A percentile compares a stretch with the other conserved stretches of the same genome.
These are phyloP conservation scores for Kryptolebias ocellatus DNA, from an alignment of 2,797 vertebrate genomes.

Conservation along the genomic window DNA sequence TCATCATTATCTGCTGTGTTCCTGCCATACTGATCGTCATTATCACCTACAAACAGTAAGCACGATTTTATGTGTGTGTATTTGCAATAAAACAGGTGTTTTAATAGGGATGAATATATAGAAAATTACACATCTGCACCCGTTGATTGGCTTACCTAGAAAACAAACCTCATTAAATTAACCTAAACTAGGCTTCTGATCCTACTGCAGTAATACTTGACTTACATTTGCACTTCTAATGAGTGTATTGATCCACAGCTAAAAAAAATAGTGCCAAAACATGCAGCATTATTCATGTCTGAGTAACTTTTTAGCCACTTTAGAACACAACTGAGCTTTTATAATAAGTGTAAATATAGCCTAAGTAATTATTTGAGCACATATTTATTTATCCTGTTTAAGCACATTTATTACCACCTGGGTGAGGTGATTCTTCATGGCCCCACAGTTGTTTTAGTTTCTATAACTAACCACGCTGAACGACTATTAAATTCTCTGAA, in stretches of 20 bases:
- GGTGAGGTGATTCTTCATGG: slow-evolving; percentile 51
- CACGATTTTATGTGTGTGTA: background rate
- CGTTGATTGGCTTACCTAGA: slow-evolving; percentile 3
- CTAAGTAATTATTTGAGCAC: background rate
- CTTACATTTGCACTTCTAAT: background rate
- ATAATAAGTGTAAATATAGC: background rate
- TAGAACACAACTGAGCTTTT: background rate
- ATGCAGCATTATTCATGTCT: background rate
- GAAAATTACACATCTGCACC: background rate
- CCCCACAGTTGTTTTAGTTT: slow-evolving; percentile 59
- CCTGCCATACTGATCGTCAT: slow-evolving; percentile 95
- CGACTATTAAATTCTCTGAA: slow-evolving; percentile 65
- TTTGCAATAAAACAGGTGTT: background rate
- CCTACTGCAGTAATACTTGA: background rate
- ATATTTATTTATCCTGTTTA: slow-evolving; percentile 10
- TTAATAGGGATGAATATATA: background rate
- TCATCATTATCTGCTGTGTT: slow-evolving; percentile 95
- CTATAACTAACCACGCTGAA: slow-evolving; percentile 64
- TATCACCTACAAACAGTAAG: slow-evolving; percentile 96
- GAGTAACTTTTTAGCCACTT: background rate
- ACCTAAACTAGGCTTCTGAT: slow-evolving; percentile 1
- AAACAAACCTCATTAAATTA: background rate
- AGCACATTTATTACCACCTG: slow-evolving; percentile 50
- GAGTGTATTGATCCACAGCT: background rate
- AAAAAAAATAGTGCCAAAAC: slow-evolving; percentile 9